A percentile compares a stretch with the other conserved stretches of the same genome.
Conservation (phyloP, 2,888 invertebrate species). For the Saturnia pavonia region DNA sequence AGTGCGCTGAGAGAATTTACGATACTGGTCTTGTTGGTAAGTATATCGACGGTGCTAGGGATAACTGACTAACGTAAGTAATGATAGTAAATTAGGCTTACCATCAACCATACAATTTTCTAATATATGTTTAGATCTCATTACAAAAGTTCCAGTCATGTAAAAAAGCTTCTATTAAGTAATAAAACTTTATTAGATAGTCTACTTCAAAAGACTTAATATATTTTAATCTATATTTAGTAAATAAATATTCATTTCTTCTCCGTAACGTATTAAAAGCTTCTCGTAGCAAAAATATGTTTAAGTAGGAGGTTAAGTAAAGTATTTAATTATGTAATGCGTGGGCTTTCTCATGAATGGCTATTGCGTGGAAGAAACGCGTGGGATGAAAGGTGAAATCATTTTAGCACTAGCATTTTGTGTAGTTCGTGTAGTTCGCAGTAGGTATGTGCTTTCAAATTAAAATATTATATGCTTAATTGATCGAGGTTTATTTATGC, state of each 20-base stretch:
- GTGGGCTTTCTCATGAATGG: constrained; percentile 20
- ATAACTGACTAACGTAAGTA: too few relatives aligned
- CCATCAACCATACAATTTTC: too few relatives aligned
- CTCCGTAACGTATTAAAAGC: background rate
- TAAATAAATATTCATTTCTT: background rate
- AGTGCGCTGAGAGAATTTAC: background rate
- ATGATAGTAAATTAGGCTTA: too few relatives aligned
- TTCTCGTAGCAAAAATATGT: background rate
- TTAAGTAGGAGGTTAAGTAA: constrained; percentile 11
- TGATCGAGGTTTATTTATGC: too few relatives aligned
- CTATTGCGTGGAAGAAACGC: constrained; percentile 3
- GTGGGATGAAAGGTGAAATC: constrained; percentile 17
- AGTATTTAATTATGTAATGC: background rate
- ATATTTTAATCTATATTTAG: background rate
- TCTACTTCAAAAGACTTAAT: background rate
- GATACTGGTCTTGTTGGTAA: background rate
- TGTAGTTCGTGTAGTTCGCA: background rate
- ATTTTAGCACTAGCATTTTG: background rate
- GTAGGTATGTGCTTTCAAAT: background rate
- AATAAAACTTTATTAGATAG: background rate
- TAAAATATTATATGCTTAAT: background rate
- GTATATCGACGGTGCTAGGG: background rate
- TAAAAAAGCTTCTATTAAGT: background rate
- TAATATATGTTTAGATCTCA: too few relatives aligned
- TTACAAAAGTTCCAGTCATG: background rate